These are phyloP conservation scores for Rhynchonycteris naso DNA, from an alignment of 2,797 vertebrate genomes.

Conservation along the genomic window DNA sequence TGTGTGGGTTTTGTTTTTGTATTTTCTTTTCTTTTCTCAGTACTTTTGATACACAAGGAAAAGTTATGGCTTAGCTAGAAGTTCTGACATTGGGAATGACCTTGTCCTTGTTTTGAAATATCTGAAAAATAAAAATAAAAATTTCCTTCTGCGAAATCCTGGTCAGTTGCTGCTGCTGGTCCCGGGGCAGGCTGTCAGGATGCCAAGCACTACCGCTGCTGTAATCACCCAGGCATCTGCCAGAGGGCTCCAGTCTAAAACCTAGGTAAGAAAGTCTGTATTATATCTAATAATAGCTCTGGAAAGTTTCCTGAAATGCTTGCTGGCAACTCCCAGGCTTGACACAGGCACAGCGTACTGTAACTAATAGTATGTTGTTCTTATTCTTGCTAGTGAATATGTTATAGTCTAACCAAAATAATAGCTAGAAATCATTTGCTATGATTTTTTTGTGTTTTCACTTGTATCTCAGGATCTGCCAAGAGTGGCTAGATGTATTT, in stretches of 20 bases:
- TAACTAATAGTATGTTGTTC: conserved; percentile 46
- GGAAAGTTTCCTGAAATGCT: conserved; percentile 63
- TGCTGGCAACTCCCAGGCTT: conserved; percentile 28
- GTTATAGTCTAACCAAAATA: neutral
- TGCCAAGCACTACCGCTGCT: conserved; percentile 29
- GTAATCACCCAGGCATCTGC: conserved; percentile 48
- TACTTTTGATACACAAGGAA: conserved; percentile 24
- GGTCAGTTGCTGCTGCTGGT: conserved; percentile 21
- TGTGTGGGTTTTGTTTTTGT: neutral
- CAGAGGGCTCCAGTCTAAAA: conserved; percentile 54
- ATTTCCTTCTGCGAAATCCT: conserved; percentile 31
- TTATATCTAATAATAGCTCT: conserved; percentile 72
- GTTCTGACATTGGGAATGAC: conserved; percentile 41
- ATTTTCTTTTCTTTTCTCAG: neutral
- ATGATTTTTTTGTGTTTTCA: neutral
- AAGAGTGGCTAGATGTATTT: neutral
- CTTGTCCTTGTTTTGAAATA: conserved; percentile 67
- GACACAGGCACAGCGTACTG: conserved; percentile 36
- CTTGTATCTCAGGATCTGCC: neutral
- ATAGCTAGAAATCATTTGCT: conserved; percentile 32
- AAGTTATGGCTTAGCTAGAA: conserved; percentile 19
- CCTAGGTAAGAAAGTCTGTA: conserved; percentile 67
- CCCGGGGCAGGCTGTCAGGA: neutral
- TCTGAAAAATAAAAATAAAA: conserved; percentile 72
- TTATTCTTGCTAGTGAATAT: neutral